A percentile compares a stretch with the other conserved stretches of the same genome.
phyloP scores from a whole-genome alignment of 2,113 vertebrate species.

The Kryptolebias marmoratus region DNA sequence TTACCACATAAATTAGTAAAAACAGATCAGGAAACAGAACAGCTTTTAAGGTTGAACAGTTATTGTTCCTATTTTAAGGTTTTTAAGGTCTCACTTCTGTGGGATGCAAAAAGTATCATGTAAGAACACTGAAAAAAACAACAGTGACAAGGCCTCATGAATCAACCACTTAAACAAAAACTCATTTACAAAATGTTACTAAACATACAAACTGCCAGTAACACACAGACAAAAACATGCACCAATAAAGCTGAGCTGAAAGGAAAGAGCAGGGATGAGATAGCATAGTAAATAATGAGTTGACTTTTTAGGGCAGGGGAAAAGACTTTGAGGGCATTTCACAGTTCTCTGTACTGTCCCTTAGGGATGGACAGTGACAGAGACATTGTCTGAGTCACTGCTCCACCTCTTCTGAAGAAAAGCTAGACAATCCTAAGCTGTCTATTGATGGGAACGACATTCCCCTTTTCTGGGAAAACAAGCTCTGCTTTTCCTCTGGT shows the following conservation, averaged over 20 bases:
- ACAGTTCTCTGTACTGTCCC: slow-evolving; percentile 62
- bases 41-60: slow-evolving; percentile 4
- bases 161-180: slow-evolving; percentile 47
- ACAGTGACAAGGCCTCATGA: slow-evolving; percentile 44
- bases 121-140: slow-evolving; percentile 59
- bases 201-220: slow-evolving; percentile 36
- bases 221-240: slow-evolving; percentile 24
- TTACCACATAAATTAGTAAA: not conserved
- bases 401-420: slow-evolving; percentile 31
- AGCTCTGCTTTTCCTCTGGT: slow-evolving; percentile 50
- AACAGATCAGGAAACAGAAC: not conserved
- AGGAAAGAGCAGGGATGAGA: slow-evolving; percentile 47
- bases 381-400: slow-evolving; percentile 64
- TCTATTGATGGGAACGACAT: slow-evolving; percentile 70
- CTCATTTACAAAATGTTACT: slow-evolving; percentile 56
- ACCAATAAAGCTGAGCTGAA: slow-evolving; percentile 44
- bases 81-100: slow-evolving; percentile 6
- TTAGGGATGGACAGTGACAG: slow-evolving; percentile 60
- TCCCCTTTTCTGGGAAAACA: slow-evolving; percentile 70
- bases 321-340: slow-evolving; percentile 56
- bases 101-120: slow-evolving; percentile 34
- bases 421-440: slow-evolving; percentile 57
- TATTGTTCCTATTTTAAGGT: slow-evolving; percentile 28
- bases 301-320: slow-evolving; percentile 56
- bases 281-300: slow-evolving; percentile 62